phyloP scores from a whole-genome alignment of 2,113 vertebrate species.

The Sylvicapra grimmia region DNA sequence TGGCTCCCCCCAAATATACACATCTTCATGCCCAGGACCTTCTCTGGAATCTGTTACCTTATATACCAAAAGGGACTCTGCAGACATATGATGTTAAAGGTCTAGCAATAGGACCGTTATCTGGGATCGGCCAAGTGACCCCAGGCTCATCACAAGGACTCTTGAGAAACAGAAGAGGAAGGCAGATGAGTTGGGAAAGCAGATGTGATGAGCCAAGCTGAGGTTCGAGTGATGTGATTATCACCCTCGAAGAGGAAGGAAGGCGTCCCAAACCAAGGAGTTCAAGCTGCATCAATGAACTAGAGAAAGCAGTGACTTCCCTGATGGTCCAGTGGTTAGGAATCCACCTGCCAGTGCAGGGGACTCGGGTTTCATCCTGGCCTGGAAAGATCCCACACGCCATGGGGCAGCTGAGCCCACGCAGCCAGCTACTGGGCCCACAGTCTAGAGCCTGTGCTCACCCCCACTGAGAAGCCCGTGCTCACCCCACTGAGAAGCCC shows the following conservation, averaged over 20 bases:
- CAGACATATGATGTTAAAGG: background rate
- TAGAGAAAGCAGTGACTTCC: background rate
- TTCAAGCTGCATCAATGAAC: background rate
- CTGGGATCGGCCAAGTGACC: background rate
- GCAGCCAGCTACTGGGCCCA: background rate
- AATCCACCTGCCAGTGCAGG: background rate
- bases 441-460: background rate
- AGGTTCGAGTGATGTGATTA: background rate
- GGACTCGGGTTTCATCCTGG: background rate
- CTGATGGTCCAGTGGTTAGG: background rate
- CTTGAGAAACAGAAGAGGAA: background rate
- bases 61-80: background rate
- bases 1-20: background rate
- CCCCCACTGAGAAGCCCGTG: background rate
- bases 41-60: background rate
- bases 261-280: background rate
- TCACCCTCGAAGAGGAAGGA: background rate
- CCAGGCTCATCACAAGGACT: background rate
- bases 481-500: too few species aligned
- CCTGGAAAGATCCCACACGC: background rate
- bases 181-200: background rate
- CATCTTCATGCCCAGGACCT: background rate
- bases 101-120: background rate
- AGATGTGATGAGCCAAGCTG: background rate
- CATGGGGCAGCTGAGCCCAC: background rate